Conservation (phyloP, 2,888 invertebrate species). For the Lymantria dispar region DNA sequence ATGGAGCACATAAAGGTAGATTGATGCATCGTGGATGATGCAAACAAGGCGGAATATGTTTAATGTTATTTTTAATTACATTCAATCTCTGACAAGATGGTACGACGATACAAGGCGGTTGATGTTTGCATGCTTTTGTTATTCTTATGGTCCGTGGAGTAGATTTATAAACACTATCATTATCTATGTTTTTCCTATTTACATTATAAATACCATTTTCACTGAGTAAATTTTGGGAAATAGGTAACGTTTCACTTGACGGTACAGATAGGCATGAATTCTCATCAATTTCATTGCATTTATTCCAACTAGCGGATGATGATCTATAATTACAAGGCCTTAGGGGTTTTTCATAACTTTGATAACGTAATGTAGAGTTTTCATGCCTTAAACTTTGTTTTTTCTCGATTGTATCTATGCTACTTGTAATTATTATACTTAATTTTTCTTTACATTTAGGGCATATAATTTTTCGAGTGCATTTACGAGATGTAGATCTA, state of each 20-base stretch:
- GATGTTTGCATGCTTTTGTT: slow-evolving; percentile 71
- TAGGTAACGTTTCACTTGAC: slow-evolving; percentile 60
- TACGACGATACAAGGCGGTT: slow-evolving; percentile 71
- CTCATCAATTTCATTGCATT: slow-evolving; percentile 31
- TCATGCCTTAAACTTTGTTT: slow-evolving; percentile 42
- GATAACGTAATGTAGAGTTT: slow-evolving; percentile 31
- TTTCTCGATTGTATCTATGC: slow-evolving; percentile 51
- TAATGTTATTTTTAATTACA: slow-evolving; percentile 65
- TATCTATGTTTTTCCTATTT: slow-evolving; percentile 38
- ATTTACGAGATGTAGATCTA: slow-evolving; percentile 27
- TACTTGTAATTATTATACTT: slow-evolving; percentile 34
- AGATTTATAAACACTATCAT: slow-evolving; percentile 36
- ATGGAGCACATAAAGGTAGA: slow-evolving; percentile 65
- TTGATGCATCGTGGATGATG: slow-evolving; percentile 71
- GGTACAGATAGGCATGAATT: slow-evolving; percentile 57
- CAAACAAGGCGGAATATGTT: slow-evolving; percentile 64
- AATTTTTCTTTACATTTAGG: slow-evolving; percentile 65
- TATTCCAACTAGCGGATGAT: slow-evolving; percentile 24
- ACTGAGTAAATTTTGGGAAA: slow-evolving; percentile 61
- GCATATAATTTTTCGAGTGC: slow-evolving; percentile 49
- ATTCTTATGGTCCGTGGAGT: slow-evolving; percentile 57
- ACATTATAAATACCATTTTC: slow-evolving; percentile 33
- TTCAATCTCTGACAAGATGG: slow-evolving; percentile 68
- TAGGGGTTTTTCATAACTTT: slow-evolving; percentile 36
- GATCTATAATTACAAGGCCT: slow-evolving; percentile 36